Evolutionary conservation across 2,888 invertebrate species (phyloP), one percentile per base, ranked within the genome.

Genomic region (Phania funesta): DNA sequence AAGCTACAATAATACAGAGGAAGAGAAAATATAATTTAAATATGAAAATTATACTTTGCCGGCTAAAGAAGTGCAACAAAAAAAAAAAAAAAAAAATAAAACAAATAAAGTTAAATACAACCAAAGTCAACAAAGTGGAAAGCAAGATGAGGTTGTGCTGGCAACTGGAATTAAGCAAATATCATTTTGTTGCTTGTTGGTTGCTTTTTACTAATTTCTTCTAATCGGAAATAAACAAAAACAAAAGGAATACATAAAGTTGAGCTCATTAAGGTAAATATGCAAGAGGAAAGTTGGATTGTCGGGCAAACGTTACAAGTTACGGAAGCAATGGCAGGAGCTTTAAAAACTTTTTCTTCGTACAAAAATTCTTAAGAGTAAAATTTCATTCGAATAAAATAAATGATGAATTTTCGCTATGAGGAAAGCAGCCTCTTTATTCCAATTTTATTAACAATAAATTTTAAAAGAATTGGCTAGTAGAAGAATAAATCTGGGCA

Each of bases 61-160:
- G 48, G 24, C 46, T 24, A 48, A 46, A 8, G 20, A 70, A 58
- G 0, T 24, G 20, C 7, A 32, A 11, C 11, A 71, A 67, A 18
- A 3, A 6, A 48, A 20, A 3, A 54, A 41, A 29, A 16, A 54
- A 5, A 20, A n/a, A 35, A 41, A n/a, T 3, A 29, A 76, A 13
- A 29, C 3, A 44, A 44, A 44, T n/a, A 64, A 78, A 71, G n/a
- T 32, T 26, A 41, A 65, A 48, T 44, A 46, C 38, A 56, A 8
- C 54, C 32, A 18, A 71, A 78, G 64, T 56, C 78, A 71, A 56
- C 64, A 64, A 78, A 64, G 64, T 56, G 68, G 62, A 70, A 71
- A 64, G 62, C 24, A 71, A 75, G 65, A 65, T 75, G n/a, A n/a
- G n/a, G 75, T 71, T 70, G 8, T 35, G 35, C 56, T 32, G 22